Evolutionary conservation across 2,113 vertebrate genomes (phyloP), one percentile per base, ranked within the genome.

Genomic region (Tragelaphus strepsiceros): DNA sequence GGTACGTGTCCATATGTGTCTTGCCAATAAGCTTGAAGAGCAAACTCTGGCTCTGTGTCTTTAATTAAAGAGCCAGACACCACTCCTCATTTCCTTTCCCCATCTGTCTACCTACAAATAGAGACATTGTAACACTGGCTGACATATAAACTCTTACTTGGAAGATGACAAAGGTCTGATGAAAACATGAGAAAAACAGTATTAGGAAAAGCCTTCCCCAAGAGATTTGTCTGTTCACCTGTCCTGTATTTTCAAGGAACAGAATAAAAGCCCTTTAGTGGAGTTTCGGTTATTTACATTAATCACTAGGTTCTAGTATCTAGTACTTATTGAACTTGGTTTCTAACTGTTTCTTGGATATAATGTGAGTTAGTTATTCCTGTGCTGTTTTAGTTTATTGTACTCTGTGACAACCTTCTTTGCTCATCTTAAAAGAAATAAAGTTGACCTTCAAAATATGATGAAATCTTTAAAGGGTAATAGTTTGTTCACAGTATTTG

Each of bases 1-100:
- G 24, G 84, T 77, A 15, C 32, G 53, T 77, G 77, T 28, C n/a
- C 54, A 54, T 64, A 21, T 43, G 19, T 53, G 77, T 91, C 96
- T 98, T 94, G 97, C 97, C 98, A 95, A 92, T 32, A 59, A 98
- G 96, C 97, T 88, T 97, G 97, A 98, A 98, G 98, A 99, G 92
- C 98, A 97, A 95, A 98, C 95, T 96, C 96, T 88, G 97, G 98
- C 96, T 98, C 97, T 97, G 86, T 51, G 90, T 67, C n/a, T 98
- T 98, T 99, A 99, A 99, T 99, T 98, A 98, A 99, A 99, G 98
- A 97, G 94, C 97, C 98, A 98, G 96, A 94, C 96, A 97, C 96
- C 88, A 96, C 98, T 98, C 97, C 97, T 98, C 85, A 96, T 97
- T 98, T 99, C 97, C 95, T 91, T 98, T 71, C 39, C 88, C 98